phyloP scores from a whole-genome alignment of 2,888 invertebrate species.

The Agrochola lota region DNA sequence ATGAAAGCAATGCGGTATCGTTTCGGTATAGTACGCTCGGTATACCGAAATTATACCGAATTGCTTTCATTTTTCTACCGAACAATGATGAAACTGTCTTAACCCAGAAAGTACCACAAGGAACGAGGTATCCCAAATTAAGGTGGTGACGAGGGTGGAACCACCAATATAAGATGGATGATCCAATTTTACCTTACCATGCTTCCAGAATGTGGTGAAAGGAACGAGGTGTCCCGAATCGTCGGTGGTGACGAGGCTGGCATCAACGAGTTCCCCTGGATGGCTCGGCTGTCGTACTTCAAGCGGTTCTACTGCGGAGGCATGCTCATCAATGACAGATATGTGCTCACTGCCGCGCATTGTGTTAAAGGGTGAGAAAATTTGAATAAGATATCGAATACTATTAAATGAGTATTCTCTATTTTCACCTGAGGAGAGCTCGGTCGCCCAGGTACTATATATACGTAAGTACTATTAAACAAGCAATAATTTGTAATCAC shows the following conservation, averaged over 20 bases:
- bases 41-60: too few species aligned
- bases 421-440: too few species aligned
- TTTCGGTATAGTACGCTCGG: too few species aligned
- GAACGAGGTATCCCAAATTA: neutral
- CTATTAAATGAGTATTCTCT: too few species aligned
- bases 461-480: too few species aligned
- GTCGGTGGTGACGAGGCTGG: conserved; percentile 95
- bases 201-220: conserved; percentile 94
- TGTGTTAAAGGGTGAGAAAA: conserved; percentile 95
- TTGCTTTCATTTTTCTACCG: too few species aligned
- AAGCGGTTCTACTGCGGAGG: conserved; percentile 97
- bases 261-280: conserved; percentile 96
- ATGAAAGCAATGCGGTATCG: too few species aligned
- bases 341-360: conserved; percentile 96
- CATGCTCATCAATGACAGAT: conserved; percentile 96
- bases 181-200: neutral
- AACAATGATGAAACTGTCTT: neutral
- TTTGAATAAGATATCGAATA: neutral
- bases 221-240: conserved; percentile 95
- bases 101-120: neutral
- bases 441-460: too few species aligned
- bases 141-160: neutral
- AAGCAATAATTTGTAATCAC: too few species aligned
- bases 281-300: conserved; percentile 96
- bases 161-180: neutral